Conservation (phyloP, 1,140 invertebrate species). For the Drosophila pseudoobscura region DNA sequence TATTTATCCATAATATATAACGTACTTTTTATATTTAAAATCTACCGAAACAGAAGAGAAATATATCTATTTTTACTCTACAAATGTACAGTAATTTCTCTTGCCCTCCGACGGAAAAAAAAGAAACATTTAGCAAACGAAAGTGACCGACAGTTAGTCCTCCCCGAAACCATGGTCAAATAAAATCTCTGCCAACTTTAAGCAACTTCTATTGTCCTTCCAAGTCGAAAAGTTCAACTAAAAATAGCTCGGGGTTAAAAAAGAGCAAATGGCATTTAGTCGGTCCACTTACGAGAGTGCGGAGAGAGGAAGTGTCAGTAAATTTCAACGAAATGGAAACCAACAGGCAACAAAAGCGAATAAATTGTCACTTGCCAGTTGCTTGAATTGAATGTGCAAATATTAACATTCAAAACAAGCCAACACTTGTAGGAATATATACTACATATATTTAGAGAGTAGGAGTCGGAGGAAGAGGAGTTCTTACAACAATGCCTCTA, state of each 20-base stretch:
- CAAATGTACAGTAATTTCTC: neutral
- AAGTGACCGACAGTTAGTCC: neutral
- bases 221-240: neutral
- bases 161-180: neutral
- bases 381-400: conserved; percentile 77
- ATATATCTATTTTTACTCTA: neutral
- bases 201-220: neutral
- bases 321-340: conserved; percentile 65
- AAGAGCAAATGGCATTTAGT: conserved; percentile 55
- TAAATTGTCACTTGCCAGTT: conserved; percentile 78
- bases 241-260: conserved; percentile 25
- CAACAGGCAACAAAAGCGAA: conserved; percentile 61
- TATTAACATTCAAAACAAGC: conserved; percentile 80
- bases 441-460: conserved; percentile 17
- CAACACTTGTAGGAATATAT: conserved; percentile 67
- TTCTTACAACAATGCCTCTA: conserved; percentile 39
- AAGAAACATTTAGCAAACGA: neutral
- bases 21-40: too few relatives aligned
- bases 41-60: neutral
- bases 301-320: conserved; percentile 24
- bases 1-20: too few relatives aligned
- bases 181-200: neutral
- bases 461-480: neutral
- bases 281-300: conserved; percentile 18
- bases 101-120: too few relatives aligned